Conservation (phyloP, 2,113 vertebrate species). For the Eira barbara region DNA sequence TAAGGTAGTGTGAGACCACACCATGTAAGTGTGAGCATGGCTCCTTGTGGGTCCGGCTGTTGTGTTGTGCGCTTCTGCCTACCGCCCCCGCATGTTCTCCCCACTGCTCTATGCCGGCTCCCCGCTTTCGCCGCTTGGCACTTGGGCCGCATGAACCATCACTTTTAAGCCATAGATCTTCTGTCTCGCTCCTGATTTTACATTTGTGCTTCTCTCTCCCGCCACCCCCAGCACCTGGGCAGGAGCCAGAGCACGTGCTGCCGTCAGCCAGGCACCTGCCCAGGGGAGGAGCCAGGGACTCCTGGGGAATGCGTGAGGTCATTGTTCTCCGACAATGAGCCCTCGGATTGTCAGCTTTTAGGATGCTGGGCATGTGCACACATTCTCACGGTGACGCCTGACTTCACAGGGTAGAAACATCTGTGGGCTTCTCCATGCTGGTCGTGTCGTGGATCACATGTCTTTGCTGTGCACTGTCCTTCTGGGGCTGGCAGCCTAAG, state of each 20-base stretch:
- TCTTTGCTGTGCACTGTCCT: neutral
- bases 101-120: conserved; percentile 67
- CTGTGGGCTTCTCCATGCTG: neutral
- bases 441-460: accelerated
- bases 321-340: neutral
- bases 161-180: conserved; percentile 27
- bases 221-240: neutral
- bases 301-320: neutral
- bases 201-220: conserved; percentile 22
- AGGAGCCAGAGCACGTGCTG: neutral
- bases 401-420: neutral
- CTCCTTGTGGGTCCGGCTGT: conserved; percentile 67
- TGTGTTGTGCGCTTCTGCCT: conserved; percentile 81
- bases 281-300: neutral
- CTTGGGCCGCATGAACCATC: conserved; percentile 78
- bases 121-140: conserved; percentile 71
- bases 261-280: neutral
- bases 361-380: neutral
- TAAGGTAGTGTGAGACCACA: conserved; percentile 85
- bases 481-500: neutral
- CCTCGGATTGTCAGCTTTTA: neutral
- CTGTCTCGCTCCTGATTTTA: conserved; percentile 64
- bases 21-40: conserved; percentile 84
- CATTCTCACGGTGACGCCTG: neutral
- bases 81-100: conserved; percentile 80